Conservation (phyloP, 2,113 vertebrate species). For the Hassar affinis region DNA sequence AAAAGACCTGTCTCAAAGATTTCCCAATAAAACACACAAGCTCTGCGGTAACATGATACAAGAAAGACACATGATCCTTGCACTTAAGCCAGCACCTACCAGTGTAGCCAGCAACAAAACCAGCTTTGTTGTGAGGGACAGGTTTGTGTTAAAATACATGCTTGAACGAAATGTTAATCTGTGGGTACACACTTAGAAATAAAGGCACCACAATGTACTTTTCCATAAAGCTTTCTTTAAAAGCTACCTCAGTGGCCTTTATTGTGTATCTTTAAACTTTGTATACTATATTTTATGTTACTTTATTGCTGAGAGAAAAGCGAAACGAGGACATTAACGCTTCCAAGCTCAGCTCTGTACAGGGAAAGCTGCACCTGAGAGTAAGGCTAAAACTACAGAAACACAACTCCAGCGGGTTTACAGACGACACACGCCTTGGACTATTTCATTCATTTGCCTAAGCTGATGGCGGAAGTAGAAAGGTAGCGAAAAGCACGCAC, state of each 20-base stretch:
- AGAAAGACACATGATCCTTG: slow-evolving; percentile 16
- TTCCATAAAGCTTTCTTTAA: background rate
- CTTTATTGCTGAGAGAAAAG: background rate
- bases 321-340: background rate
- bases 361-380: background rate
- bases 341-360: background rate
- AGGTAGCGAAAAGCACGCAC: background rate
- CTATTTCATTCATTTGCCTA: background rate
- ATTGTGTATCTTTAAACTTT: background rate
- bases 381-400: background rate
- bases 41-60: slow-evolving; percentile 14
- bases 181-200: background rate
- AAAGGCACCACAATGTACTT: background rate
- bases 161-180: background rate
- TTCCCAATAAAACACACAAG: background rate
- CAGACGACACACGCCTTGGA: background rate
- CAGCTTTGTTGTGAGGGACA: slow-evolving; percentile 1
- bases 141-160: background rate
- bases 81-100: slow-evolving; percentile 10
- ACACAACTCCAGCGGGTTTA: too few species aligned
- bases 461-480: slow-evolving; percentile 2
- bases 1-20: slow-evolving; percentile 4
- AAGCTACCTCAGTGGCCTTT: background rate
- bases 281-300: background rate
- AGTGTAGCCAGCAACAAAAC: slow-evolving; percentile 20